Evolutionary conservation across 2,888 invertebrate species (phyloP).

Genomic region (Drosophila paranaensis): DNA sequence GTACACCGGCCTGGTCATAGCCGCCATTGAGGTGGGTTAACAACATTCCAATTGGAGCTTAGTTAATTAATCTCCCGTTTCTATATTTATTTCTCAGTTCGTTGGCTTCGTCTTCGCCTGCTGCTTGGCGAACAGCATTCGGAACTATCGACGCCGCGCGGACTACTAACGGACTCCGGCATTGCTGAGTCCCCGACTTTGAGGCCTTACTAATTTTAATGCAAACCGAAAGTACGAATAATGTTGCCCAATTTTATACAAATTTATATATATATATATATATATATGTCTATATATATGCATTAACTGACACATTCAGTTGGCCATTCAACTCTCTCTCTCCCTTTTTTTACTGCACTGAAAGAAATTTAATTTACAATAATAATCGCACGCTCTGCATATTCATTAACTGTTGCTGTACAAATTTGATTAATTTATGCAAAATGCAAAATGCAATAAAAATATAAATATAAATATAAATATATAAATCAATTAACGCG

Average conservation of each 20-base stretch:
- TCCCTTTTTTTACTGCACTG: conserved; percentile 10
- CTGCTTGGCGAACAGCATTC: conserved; percentile 94
- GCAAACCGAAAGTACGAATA: conserved; percentile 75
- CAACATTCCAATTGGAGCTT: too few relatives aligned
- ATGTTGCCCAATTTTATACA: conserved; percentile 65
- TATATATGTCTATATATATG: conserved; percentile 5
- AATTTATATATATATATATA: neutral
- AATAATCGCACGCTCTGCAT: conserved; percentile 41
- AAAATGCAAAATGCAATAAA: conserved; percentile 60
- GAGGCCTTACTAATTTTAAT: conserved; percentile 66
- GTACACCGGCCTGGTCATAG: conserved; percentile 89
- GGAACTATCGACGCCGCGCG: conserved; percentile 91
- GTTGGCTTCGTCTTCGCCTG: conserved; percentile 93
- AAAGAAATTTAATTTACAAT: conserved; percentile 26
- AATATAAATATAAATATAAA: conserved; percentile 8
- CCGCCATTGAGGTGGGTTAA: conserved; percentile 89
- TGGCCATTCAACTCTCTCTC: conserved; percentile 59
- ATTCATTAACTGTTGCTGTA: conserved; percentile 57
- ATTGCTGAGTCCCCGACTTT: conserved; percentile 6
- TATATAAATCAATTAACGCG: conserved; percentile 28
- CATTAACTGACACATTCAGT: conserved; percentile 35
- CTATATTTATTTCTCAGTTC: conserved; percentile 85
- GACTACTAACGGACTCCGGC: conserved; percentile 85
- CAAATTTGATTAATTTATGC: conserved; percentile 60
- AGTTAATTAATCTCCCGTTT: too few relatives aligned